Base-by-base conservation (phyloP, 2,888 invertebrate species). In the Podotricha telesiphe region DNA sequence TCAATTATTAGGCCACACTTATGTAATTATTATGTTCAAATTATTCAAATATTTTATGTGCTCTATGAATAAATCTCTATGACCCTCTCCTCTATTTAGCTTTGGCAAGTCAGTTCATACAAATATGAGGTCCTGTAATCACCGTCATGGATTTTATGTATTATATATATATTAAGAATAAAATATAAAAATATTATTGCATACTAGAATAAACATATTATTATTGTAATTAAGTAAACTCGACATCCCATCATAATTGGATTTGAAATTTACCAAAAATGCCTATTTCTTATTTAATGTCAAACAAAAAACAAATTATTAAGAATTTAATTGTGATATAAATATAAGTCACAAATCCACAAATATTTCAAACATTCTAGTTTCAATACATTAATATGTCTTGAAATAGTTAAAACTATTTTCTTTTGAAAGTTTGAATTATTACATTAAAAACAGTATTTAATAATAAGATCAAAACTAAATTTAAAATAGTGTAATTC, bases 51-150 rank as follows among this genome's bases (percentile, higher is more conserved):
- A 42, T 13, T 13, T 13, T 11, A 22, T 22, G n/a, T 59, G 42
- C 59, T 59, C 22, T 59, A 59, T 59, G 59, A 59, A 59, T 22
- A 45, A 4, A 47, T 47, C n/a, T 59, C 28, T 50, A 66, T 59
- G 28, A 10, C 15, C 28, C 51, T 59, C 2, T 42, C 13, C 8
- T 7, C 10, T 37, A 40, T 61, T 80, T 83, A 85, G 81, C 87
- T 89, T 88, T 89, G 88, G 88, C 87, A 87, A 87, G 86, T 79
- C 34, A 61, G 37, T 65, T 67, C 42, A 62, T 47, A 13, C 17
- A 17, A 50, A 51, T 50, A 13, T 10, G 20, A 28, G 28, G 10
- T 58, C 62, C 45, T 66, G 68, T 68, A 62, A 50, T 50, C 17
- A 61, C 20, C 50, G 73, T 72, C 68, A 70, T 71, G 73, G 71